phyloP scores from a whole-genome alignment of 2,113 vertebrate genomes.

The Stigmatopora nigra region DNA sequence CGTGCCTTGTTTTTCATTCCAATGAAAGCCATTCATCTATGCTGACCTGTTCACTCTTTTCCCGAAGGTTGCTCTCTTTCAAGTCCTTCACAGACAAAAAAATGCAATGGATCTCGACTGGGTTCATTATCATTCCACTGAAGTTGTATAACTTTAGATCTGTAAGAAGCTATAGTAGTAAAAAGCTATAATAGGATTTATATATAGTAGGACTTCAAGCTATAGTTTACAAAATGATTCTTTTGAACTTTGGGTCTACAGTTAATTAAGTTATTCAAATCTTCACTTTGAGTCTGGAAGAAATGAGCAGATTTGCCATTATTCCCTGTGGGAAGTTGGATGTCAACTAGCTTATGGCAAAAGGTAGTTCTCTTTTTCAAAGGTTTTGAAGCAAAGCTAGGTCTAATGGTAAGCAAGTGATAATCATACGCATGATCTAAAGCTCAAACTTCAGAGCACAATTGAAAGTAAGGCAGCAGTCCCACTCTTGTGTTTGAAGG shows the following conservation, averaged over 20 bases:
- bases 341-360: not conserved
- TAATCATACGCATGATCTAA: not conserved
- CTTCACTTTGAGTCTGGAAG: not conserved
- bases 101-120: constrained; percentile 3
- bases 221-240: not conserved
- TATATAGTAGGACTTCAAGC: too few relatives aligned
- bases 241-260: not conserved
- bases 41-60: constrained; percentile 50
- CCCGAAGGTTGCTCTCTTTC: constrained; percentile 23
- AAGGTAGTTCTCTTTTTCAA: not conserved
- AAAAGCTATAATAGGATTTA: too few relatives aligned
- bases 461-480: constrained; percentile 15
- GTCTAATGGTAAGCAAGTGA: not conserved
- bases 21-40: constrained; percentile 37
- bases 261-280: not conserved
- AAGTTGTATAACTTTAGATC: constrained; percentile 7
- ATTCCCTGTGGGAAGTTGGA: not conserved
- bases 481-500: constrained; percentile 21
- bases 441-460: constrained; percentile 29
- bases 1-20: constrained; percentile 52
- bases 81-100: constrained; percentile 26
- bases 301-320: not conserved
- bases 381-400: not conserved
- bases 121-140: constrained; percentile 5
- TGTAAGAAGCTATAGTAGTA: not conserved